phyloP scores from a whole-genome alignment of 2,888 invertebrate species.

The Hemithea aestivaria region DNA sequence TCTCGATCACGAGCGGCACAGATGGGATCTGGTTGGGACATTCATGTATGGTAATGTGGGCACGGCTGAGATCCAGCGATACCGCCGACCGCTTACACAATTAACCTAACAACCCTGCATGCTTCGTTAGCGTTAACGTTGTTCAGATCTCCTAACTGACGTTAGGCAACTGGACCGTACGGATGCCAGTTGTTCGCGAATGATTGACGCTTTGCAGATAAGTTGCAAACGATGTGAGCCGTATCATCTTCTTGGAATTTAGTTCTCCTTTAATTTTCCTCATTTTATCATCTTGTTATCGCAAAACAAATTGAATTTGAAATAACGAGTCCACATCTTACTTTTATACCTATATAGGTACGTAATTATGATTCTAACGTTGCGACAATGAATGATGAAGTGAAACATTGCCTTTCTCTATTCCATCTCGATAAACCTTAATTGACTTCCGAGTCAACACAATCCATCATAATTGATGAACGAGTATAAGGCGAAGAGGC shows the following conservation, averaged over 20 bases:
- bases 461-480: slow-evolving; percentile 43
- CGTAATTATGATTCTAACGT: too few species aligned
- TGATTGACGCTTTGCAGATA: slow-evolving; percentile 11
- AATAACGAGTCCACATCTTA: too few species aligned
- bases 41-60: slow-evolving; percentile 47
- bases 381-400: slow-evolving; percentile 3
- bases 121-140: slow-evolving; percentile 42
- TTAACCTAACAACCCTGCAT: slow-evolving; percentile 55
- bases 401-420: slow-evolving; percentile 6
- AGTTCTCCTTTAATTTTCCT: not conserved
- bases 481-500: slow-evolving; percentile 37
- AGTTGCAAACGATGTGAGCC: not conserved
- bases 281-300: too few species aligned
- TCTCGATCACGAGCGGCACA: slow-evolving; percentile 60
- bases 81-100: slow-evolving; percentile 38
- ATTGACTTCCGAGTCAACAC: slow-evolving; percentile 30
- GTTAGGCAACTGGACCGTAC: slow-evolving; percentile 21
- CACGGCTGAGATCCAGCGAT: slow-evolving; percentile 35
- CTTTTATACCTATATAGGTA: too few species aligned
- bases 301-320: too few species aligned
- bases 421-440: slow-evolving; percentile 23
- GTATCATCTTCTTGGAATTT: not conserved
- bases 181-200: slow-evolving; percentile 15
- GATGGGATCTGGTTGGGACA: slow-evolving; percentile 52
- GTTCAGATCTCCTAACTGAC: slow-evolving; percentile 27